Percentiles rank a stretch among this genome's conserved stretches.
These are phyloP conservation scores for Tragelaphus buxtoni DNA, from an alignment of 2,113 vertebrate species.

Conservation along the genomic window DNA sequence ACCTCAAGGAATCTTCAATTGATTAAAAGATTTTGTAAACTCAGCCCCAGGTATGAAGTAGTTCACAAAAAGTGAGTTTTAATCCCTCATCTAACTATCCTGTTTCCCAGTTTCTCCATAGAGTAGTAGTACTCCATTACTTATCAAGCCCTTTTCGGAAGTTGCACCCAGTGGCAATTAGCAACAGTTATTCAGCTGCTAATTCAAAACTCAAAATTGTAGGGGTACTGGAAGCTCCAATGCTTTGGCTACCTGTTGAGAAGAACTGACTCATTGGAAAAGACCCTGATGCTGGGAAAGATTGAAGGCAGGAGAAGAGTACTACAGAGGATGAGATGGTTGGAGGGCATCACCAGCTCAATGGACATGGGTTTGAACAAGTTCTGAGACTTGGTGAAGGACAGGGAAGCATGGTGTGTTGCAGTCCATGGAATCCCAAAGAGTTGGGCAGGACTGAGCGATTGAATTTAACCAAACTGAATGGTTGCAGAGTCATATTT, in stretches of 20 bases:
- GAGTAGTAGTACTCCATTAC: background rate
- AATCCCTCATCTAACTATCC: background rate
- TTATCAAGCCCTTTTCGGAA: background rate
- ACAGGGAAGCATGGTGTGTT: rapidly evolving
- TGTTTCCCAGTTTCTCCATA: background rate
- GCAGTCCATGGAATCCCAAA: background rate
- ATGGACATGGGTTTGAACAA: background rate
- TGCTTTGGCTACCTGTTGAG: background rate
- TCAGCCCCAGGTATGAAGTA: background rate
- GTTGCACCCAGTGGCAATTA: background rate
- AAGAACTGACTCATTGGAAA: background rate
- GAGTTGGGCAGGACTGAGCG: background rate
- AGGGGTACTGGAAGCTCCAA: background rate
- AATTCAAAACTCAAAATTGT: background rate
- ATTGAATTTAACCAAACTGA: background rate
- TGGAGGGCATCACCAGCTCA: background rate
- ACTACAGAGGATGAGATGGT: background rate
- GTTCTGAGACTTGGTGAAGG: background rate
- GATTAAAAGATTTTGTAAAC: background rate
- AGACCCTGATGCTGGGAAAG: background rate
- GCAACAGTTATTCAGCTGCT: background rate
- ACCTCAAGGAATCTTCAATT: background rate
- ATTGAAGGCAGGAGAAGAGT: background rate
- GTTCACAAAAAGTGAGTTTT: background rate
- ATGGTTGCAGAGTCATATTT: background rate